Base-by-base conservation (phyloP, 2,888 invertebrate species). In the Caenorhabditis japonica region DNA sequence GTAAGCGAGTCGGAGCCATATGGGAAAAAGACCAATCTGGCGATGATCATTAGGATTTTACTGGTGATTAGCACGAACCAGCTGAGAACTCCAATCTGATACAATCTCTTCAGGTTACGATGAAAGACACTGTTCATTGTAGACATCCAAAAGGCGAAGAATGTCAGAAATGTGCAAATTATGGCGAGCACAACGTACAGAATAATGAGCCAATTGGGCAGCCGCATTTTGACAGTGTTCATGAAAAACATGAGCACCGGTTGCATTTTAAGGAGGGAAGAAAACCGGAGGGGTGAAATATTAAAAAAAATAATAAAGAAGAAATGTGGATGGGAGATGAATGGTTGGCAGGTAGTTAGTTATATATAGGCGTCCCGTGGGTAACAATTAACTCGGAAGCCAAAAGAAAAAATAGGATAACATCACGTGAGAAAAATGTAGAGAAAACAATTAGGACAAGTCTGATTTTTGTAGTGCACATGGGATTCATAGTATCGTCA, bases 41-140 rank as follows among this genome's bases (percentile, higher is more conserved):
- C 4, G 2, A 46, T 23, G n/a, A 46, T 1, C 3, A 46, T 23
- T 13, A 46, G 15, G 15, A 27, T 27, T 23, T 46, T 46, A 15
- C 46, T 46, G 7, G 15, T 12, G 4, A 46, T 27, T n/a, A 46
- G 21, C 3, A 46, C 3, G 27, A 46, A 46, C 46, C 46, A 46
- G 10, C n/a, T 27, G 13, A 46, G 27, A 15, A 46, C 15, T 4
- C 46, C 46, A 21, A 27, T 3, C 8, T 46, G 46, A 15, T 27
- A 46, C 8, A 46, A n/a, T 8, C 27, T 13, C 8, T 46, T 25
- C 7, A 46, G 15, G 15, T 46, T 46, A 1, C n/a, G 3, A 27
- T 46, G 46, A 27, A 27, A 46, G 15, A 46, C 46, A 13, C 15
- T 25, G 15, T 27, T 46, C 46, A 25, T 46, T 27, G 27, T 46